Base-by-base conservation (phyloP, 2,888 invertebrate species). In the Oligia latruncula region DNA sequence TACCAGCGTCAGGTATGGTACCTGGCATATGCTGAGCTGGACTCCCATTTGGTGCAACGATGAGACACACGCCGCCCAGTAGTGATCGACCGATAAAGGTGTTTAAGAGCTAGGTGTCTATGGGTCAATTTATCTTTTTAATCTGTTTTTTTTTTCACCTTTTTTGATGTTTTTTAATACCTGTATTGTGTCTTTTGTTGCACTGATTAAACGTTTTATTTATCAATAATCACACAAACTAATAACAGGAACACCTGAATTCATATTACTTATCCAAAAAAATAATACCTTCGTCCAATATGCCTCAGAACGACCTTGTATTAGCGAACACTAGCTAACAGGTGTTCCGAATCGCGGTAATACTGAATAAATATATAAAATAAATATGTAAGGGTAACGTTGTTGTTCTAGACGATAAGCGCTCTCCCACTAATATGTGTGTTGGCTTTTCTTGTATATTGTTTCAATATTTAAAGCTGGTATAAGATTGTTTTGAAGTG, bases 281-380 rank as follows among this genome's bases (percentile, higher is more conserved):
- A 80, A 85, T 80, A 88, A 86, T 83, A 89, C 80, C 74, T 82
- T 62, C 35, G 71, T 71, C 85, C 88, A 88, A 88, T 89, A 89
- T 88, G 62, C 85, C 85, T 79, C 83, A 80, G 35, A 78, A 84
- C 72, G 78, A 74, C 83, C 79, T 87, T 88, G 85, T 89, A 79
- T 78, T 75, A 78, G 73, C 89, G 76, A 82, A 71, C 80, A 78
- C 81, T 74, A 80, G 83, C 80, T 74, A 89, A 85, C 89, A 89
- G 88, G 90, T 89, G 89, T 85, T 85, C 82, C 89, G 80, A 87
- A 89, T 88, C 80, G 88, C 81, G 76, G 80, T 82, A 85, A 82
- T 89, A 81, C 88, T 88, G 88, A 86, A 88, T 88, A 88, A 88
- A 88, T 86, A 89, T 87, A 85, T 87, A 72, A 77, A 86, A 84